A percentile compares a stretch with the other conserved stretches of the same genome.
Evolutionary conservation across 2,888 invertebrate species (phyloP).

Genomic region (Hedychridium roseum): DNA sequence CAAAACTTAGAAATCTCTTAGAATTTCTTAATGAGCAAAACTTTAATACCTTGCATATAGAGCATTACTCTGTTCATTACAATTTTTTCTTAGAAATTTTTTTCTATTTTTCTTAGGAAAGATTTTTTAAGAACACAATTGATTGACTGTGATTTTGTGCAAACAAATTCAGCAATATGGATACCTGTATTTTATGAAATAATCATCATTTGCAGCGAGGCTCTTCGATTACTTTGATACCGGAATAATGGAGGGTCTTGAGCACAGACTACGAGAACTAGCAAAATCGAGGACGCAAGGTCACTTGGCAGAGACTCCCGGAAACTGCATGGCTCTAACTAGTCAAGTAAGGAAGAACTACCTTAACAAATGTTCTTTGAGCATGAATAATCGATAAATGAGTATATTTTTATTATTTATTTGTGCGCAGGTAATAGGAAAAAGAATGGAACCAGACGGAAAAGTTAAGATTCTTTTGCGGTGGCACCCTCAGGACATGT

Average conservation of each 20-base stretch:
- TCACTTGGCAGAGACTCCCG: constrained; percentile 70
- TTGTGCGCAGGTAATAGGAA: constrained; percentile 68
- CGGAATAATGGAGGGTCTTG: constrained; percentile 91
- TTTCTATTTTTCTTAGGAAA: no score
- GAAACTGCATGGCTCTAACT: constrained; percentile 76
- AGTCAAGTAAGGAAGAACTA: constrained; percentile 67
- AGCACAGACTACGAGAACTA: constrained; percentile 77
- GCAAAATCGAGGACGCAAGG: constrained; percentile 71
- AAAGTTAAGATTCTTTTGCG: constrained; percentile 77
- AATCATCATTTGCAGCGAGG: constrained; percentile 86
- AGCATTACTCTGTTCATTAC: no score
- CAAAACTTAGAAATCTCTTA: no score
- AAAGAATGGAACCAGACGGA: constrained; percentile 72
- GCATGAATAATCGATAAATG: background rate
- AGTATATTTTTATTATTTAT: background rate
- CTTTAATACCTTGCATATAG: no score
- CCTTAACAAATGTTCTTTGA: background rate
- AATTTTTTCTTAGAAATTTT: no score
- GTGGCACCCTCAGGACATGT: constrained; percentile 89
- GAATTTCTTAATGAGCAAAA: no score
- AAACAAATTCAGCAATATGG: no score
- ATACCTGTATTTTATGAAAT: no score
- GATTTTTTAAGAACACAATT: no score
- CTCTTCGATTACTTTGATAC: constrained; percentile 94
- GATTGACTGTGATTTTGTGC: no score